Evolutionary conservation across 2,113 vertebrate species (phyloP).

Genomic region (Orycteropus afer): DNA sequence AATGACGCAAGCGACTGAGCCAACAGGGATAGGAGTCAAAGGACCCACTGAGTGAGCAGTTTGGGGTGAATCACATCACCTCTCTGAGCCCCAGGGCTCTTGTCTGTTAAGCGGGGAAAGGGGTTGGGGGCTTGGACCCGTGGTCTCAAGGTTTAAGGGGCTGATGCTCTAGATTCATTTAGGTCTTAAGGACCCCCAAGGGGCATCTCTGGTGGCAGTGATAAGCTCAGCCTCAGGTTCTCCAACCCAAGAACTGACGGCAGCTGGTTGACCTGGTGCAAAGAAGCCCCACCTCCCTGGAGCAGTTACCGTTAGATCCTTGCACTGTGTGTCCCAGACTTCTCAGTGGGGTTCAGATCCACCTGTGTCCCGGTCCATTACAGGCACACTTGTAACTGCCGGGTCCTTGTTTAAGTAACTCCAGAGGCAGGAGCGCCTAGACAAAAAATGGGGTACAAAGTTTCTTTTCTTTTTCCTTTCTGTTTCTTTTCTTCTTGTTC

Average conservation of each 20-base stretch:
- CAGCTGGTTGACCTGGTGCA: neutral
- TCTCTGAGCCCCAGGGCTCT: neutral
- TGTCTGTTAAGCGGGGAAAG: neutral
- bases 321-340: accelerated
- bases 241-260: neutral
- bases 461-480: neutral
- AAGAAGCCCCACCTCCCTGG: too few relatives aligned
- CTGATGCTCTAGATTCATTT: neutral
- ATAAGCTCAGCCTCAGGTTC: neutral
- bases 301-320: accelerated
- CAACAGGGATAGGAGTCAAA: accelerated
- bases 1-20: neutral
- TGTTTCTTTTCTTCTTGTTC: neutral
- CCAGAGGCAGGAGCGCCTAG: too few relatives aligned
- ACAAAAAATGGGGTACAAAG: too few relatives aligned
- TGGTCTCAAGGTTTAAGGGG: neutral
- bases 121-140: neutral
- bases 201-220: accelerated
- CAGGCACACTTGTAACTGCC: neutral
- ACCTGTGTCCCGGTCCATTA: neutral
- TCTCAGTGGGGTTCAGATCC: neutral
- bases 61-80: neutral
- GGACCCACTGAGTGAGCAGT: neutral
- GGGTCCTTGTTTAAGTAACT: neutral
- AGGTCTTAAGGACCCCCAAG: neutral